Conservation (phyloP, 2,797 vertebrate species). For the Platalea minor region DNA sequence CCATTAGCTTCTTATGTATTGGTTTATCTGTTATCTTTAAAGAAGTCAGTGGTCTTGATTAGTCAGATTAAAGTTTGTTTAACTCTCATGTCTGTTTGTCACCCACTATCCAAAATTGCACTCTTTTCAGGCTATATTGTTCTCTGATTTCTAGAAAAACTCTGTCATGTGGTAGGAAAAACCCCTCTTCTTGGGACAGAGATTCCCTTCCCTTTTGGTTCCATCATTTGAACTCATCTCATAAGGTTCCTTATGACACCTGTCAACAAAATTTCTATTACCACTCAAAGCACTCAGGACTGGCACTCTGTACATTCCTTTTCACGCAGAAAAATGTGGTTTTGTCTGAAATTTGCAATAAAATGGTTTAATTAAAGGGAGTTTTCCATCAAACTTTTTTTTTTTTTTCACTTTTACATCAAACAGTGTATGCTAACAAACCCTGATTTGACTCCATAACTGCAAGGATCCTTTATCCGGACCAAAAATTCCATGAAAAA, state of each 20-base stretch:
- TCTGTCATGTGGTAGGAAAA: neutral
- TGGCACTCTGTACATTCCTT: neutral
- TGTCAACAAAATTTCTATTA: neutral
- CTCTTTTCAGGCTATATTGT: neutral
- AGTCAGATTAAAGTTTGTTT: neutral
- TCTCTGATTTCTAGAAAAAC: neutral
- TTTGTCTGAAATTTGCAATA: neutral
- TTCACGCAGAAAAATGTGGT: neutral
- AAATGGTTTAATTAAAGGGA: neutral
- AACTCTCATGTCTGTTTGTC: neutral
- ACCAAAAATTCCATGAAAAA: neutral
- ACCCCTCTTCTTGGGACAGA: neutral
- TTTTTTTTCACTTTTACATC: neutral
- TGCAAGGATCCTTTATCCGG: neutral
- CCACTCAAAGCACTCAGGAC: neutral
- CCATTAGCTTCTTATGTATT: neutral
- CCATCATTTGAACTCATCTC: neutral
- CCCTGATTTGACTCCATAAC: neutral
- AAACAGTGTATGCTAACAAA: neutral
- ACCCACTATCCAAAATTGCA: neutral
- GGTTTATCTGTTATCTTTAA: neutral
- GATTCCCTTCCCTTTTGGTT: neutral
- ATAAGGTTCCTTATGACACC: neutral
- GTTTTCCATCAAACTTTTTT: neutral
- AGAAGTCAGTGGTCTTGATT: neutral